These are phyloP conservation scores for Acipenser oxyrinchus DNA, from an alignment of 2,797 vertebrate species.

Conservation along the genomic window DNA sequence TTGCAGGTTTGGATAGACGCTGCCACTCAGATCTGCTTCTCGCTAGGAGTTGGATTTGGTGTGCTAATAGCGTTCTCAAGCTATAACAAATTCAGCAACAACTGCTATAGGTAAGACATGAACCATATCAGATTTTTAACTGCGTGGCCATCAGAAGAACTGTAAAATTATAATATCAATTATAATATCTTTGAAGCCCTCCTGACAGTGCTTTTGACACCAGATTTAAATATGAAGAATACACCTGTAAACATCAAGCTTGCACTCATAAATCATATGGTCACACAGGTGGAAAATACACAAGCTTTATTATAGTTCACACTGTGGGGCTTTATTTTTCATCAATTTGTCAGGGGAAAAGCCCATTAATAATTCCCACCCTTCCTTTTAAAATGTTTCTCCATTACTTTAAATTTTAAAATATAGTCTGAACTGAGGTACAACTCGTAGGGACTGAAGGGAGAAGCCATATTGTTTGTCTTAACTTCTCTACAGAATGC, in stretches of 20 bases:
- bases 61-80: conserved; percentile 90
- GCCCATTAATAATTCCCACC: too few relatives aligned
- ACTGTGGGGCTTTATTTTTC: too few relatives aligned
- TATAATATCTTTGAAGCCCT: conserved; percentile 48
- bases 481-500: too few relatives aligned
- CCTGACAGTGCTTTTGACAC: conserved; percentile 36
- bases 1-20: conserved; percentile 88
- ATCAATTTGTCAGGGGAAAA: too few relatives aligned
- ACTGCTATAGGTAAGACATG: conserved; percentile 74
- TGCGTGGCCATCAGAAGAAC: conserved; percentile 10
- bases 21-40: conserved; percentile 88
- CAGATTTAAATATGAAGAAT: conserved; percentile 21
- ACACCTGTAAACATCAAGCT: background rate
- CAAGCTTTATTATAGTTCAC: too few relatives aligned
- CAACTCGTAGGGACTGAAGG: too few relatives aligned
- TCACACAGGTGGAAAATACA: too few relatives aligned
- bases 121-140: conserved; percentile 11
- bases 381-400: too few relatives aligned
- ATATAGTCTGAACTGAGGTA: too few relatives aligned
- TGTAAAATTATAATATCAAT: conserved; percentile 15
- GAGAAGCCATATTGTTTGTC: too few relatives aligned
- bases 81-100: conserved; percentile 91
- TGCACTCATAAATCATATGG: too few relatives aligned
- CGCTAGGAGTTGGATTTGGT: conserved; percentile 85
- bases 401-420: too few relatives aligned